Percentiles rank a stretch among this genome's conserved stretches.
Conservation (phyloP, 1,140 invertebrate genomes). For the Lepidurus arcticus region DNA sequence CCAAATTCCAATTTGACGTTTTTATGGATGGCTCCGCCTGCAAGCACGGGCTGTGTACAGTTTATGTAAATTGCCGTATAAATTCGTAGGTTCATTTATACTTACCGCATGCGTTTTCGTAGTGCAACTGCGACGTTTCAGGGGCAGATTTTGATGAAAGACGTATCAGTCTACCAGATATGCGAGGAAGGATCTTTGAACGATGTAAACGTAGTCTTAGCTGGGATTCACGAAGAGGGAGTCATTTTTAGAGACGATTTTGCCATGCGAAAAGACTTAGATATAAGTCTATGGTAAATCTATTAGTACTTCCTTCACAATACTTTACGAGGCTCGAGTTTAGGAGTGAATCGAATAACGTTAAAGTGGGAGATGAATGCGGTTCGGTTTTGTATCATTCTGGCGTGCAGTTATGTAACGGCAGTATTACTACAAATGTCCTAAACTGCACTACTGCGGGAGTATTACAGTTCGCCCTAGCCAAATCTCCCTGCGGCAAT, state of each 20-base stretch:
- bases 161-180: conserved; percentile 44
- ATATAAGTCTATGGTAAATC: conserved; percentile 40
- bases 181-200: conserved; percentile 43
- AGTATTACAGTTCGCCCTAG: conserved; percentile 45
- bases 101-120: conserved; percentile 2
- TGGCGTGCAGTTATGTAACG: conserved; percentile 37
- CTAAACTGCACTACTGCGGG: conserved; percentile 43
- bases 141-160: conserved; percentile 46
- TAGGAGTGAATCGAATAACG: conserved; percentile 42
- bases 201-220: conserved; percentile 39
- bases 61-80: conserved; percentile 43
- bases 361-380: conserved; percentile 40
- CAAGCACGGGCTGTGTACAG: conserved; percentile 48
- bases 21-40: conserved; percentile 46
- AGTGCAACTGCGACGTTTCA: conserved; percentile 46
- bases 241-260: conserved; percentile 47
- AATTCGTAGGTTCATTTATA: conserved; percentile 29
- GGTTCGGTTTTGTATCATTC: conserved; percentile 35
- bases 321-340: neutral
- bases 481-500: conserved; percentile 31
- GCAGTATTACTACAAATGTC: conserved; percentile 38
- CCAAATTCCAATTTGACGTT: conserved; percentile 43
- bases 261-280: conserved; percentile 40
- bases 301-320: conserved; percentile 42
- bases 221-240: conserved; percentile 41